Evolutionary conservation across 1,140 invertebrate genomes (phyloP), one percentile per base, ranked within the genome.

Genomic region (Spodoptera frugiperda): DNA sequence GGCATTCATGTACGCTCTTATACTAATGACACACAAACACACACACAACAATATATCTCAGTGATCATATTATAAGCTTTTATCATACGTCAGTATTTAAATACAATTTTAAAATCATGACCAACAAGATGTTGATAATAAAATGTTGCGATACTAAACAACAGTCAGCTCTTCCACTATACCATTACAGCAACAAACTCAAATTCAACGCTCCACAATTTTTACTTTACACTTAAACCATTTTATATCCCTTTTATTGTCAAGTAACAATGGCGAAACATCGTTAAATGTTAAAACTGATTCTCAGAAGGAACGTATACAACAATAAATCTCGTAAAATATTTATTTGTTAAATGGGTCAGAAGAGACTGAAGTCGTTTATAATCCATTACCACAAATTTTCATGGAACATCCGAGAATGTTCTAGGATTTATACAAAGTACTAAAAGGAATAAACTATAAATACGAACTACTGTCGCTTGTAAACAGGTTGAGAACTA

Each of bases 291-390:
- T 25, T 67, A 10, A 5, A 65, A 68, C 63, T 25, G 46, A 68
- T 53, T 51, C 25, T 25, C 48, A 53, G 49, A 17, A 30, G 48
- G 48, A 33, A 11, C 49, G 19, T 53, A 33, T 51, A 39, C 33
- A 68, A 49, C 46, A 49, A 17, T 53, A 48, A 65, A 68, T 33
- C 48, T 53, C 44, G n/a, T 21, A 19, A 33, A 53, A 68, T 68
- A 68, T 53, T 68, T 53, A 68, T 68, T 33, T 51, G 10, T 21
- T 53, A 53, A 68, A 68, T 68, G 53, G 65, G 65, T 68, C 65
- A 68, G 51, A 15, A n/a, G 21, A 21, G 65, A 68, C 14, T n/a
- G 11, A 33, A n/a, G 48, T 30, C 48, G 21, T 68, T 68, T 68
- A 6, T 39, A 39, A 39, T 53, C 48, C 48, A 39, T 11, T 68